Base-by-base conservation (phyloP, 2,888 invertebrate genomes). In the Malacosoma neustria region DNA sequence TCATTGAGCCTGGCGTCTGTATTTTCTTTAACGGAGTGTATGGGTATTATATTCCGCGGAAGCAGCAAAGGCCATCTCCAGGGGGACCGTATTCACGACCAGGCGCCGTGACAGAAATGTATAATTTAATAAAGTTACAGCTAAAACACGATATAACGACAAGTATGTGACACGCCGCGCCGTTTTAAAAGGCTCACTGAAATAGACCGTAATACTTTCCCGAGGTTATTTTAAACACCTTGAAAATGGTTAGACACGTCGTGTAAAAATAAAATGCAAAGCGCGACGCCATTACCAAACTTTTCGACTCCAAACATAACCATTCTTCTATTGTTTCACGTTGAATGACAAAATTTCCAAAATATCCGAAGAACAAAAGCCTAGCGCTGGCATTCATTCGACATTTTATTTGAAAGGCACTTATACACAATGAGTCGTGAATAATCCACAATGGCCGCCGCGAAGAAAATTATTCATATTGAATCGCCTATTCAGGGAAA, bases 361-460 rank as follows among this genome's bases (percentile, higher is more conserved):
- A 72, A 71, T 67, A 73, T 65, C 54, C 55, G 54, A 54, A 54
- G 59, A 67, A 74, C 76, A 75, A 76, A 74, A 68, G 71, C 54
- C 54, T 49, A 50, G 43, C 56, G 48, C 47, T 56, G 61, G 62
- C 66, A 72, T 72, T 72, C 72, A 69, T 63, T 60, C 55, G 48
- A 61, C 63, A 68, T 67, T 69, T 68, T 70, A 72, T 76, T 73
- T 67, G 61, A 73, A 68, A 76, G 69, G 58, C 55, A 63, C 66
- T 62, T 57, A 56, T 54, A 67, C 64, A 75, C 77, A 76, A 77
- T 72, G 76, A 71, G 57, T 70, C 69, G 71, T 75, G 73, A 72
- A 77, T 70, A 72, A 72, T 71, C 66, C 60, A 70, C 72, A 69
- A 71, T 72, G 63, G 66, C 57, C 55, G 65, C 62, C 63, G 65